Conservation (phyloP, 2,888 invertebrate species). For the Drosophila multiciliata region DNA sequence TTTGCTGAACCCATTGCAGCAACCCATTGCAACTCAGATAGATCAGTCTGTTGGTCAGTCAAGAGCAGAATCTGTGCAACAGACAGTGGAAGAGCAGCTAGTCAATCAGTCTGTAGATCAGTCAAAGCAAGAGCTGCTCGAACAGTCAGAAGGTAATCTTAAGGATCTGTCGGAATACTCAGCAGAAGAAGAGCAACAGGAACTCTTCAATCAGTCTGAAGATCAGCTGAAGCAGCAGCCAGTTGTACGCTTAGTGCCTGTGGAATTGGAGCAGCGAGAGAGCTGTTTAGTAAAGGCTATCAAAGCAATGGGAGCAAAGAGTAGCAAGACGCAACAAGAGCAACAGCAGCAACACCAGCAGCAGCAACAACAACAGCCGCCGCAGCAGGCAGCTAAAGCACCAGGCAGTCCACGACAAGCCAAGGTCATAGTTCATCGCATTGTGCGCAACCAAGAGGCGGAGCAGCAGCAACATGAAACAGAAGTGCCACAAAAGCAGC, state of each 20-base stretch:
- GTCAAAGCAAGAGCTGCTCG: neutral
- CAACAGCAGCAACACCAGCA: slow-evolving; percentile 56
- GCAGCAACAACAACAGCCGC: slow-evolving; percentile 37
- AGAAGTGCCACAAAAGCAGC: neutral
- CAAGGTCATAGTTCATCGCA: slow-evolving; percentile 79
- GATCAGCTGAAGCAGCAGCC: slow-evolving; percentile 17
- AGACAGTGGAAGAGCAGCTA: neutral
- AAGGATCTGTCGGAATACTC: neutral
- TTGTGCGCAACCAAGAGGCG: slow-evolving; percentile 35
- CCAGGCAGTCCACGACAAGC: slow-evolving; percentile 67
- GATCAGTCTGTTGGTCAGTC: neutral
- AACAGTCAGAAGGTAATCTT: neutral
- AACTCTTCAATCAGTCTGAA: neutral
- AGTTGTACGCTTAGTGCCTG: slow-evolving; percentile 31
- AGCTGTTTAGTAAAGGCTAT: neutral
- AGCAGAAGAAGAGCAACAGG: neutral
- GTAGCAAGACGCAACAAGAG: slow-evolving; percentile 55
- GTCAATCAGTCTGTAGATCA: neutral
- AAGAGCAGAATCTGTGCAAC: neutral
- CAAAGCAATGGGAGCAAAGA: slow-evolving; percentile 67
- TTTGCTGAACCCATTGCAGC: neutral
- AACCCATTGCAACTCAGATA: neutral
- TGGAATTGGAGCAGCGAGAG: slow-evolving; percentile 23
- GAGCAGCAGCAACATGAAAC: neutral
- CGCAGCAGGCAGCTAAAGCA: slow-evolving; percentile 31